phyloP scores from a whole-genome alignment of 2,113 vertebrate genomes.

The Protobothrops mucrosquamatus region DNA sequence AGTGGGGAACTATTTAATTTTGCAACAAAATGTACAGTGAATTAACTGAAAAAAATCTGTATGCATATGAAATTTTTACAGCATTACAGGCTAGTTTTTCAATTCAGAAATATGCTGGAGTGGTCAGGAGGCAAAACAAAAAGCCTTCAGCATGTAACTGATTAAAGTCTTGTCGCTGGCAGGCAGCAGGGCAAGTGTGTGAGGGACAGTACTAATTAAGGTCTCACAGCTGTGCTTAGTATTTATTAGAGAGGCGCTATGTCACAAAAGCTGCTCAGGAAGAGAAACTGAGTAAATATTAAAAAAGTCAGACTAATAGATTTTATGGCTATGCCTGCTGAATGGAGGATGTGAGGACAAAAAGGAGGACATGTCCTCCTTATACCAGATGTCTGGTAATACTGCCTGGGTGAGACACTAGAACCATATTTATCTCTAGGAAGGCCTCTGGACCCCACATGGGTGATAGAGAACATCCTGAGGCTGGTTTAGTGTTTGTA shows the following conservation, averaged over 20 bases:
- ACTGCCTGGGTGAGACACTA: background rate
- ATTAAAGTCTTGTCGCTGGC: background rate
- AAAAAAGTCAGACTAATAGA: background rate
- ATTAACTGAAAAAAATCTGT: background rate
- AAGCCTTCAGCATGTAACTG: background rate
- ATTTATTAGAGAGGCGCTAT: background rate
- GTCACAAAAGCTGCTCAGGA: background rate
- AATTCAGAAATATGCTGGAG: background rate
- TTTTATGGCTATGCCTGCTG: background rate
- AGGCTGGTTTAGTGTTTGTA: background rate
- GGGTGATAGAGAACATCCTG: background rate
- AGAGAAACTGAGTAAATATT: background rate
- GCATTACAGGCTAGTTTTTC: background rate
- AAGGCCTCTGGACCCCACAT: background rate
- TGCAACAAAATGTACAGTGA: background rate
- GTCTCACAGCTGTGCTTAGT: background rate
- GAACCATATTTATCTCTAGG: background rate
- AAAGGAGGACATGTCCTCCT: background rate
- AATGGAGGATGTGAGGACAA: background rate
- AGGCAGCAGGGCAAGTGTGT: background rate
- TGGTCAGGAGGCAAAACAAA: background rate
- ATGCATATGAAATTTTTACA: background rate
- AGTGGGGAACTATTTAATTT: background rate
- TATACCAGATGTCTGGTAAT: background rate
- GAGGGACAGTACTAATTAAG: background rate